A percentile compares a stretch with the other conserved stretches of the same genome.
Conservation (phyloP, 2,797 vertebrate species). For the Aldrovandia affinis region DNA sequence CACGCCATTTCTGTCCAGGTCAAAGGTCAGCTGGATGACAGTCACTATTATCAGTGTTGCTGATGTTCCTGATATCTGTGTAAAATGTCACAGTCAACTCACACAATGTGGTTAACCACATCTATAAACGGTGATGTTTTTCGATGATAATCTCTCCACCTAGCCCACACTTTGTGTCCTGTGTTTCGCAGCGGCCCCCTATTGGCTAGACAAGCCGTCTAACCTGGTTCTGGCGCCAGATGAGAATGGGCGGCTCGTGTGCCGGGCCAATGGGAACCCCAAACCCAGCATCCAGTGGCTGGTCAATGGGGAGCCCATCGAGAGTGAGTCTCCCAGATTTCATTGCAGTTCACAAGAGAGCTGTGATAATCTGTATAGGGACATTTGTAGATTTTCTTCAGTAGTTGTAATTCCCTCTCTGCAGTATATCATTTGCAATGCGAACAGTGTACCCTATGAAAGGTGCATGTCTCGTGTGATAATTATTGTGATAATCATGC, state of each 20-base stretch:
- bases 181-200: conserved; percentile 84
- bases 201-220: conserved; percentile 91
- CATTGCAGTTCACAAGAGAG: neutral
- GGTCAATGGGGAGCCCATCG: conserved; percentile 85
- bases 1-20: conserved; percentile 93
- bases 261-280: conserved; percentile 92
- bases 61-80: neutral
- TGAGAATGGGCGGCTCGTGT: conserved; percentile 88
- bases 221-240: conserved; percentile 90
- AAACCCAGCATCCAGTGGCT: conserved; percentile 93
- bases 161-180: neutral
- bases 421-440: no score
- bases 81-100: neutral
- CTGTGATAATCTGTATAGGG: no score
- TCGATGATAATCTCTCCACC: neutral
- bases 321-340: conserved; percentile 70
- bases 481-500: no score
- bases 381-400: no score
- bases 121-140: neutral
- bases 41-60: neutral
- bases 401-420: no score
- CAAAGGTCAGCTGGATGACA: conserved; percentile 81
- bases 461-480: no score
- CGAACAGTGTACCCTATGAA: no score
- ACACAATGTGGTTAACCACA: no score